Evolutionary conservation across 2,797 vertebrate genomes (phyloP).

Genomic region (Coluber constrictor): DNA sequence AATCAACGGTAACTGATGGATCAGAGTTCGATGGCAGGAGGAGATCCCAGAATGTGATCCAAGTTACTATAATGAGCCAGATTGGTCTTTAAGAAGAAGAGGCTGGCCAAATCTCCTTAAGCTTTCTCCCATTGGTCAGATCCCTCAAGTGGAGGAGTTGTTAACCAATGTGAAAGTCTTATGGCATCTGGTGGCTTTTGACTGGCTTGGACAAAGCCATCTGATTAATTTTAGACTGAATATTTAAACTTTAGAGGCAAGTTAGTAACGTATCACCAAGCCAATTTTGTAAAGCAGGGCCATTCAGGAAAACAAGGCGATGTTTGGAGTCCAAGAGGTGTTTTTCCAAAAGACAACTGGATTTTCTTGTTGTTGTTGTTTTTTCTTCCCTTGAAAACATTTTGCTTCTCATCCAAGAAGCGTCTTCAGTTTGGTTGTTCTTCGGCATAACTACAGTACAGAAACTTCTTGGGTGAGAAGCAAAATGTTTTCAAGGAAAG

Average conservation of each 20-base stretch:
- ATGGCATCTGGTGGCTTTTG: not conserved
- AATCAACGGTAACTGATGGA: not conserved
- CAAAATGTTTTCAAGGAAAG: not conserved
- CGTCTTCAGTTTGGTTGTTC: not conserved
- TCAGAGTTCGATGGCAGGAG: too few relatives aligned
- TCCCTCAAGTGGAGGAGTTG: not conserved
- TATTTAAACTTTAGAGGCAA: not conserved
- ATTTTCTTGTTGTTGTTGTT: rapidly evolving
- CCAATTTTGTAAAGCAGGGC: not conserved
- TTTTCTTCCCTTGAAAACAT: not conserved
- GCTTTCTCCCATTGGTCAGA: not conserved
- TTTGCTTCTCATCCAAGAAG: not conserved
- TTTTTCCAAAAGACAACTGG: not conserved
- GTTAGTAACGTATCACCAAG: not conserved
- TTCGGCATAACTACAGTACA: not conserved
- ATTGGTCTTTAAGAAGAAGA: not conserved
- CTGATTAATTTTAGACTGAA: too few relatives aligned
- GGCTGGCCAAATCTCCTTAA: not conserved
- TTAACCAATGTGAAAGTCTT: not conserved
- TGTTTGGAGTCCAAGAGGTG: not conserved
- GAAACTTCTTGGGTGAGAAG: not conserved
- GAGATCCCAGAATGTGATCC: not conserved
- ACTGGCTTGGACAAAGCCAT: not conserved
- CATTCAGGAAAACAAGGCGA: not conserved
- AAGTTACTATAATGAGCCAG: not conserved